These are phyloP conservation scores for Panulirus ornatus DNA, from an alignment of 1,140 invertebrate genomes.

Conservation along the genomic window DNA sequence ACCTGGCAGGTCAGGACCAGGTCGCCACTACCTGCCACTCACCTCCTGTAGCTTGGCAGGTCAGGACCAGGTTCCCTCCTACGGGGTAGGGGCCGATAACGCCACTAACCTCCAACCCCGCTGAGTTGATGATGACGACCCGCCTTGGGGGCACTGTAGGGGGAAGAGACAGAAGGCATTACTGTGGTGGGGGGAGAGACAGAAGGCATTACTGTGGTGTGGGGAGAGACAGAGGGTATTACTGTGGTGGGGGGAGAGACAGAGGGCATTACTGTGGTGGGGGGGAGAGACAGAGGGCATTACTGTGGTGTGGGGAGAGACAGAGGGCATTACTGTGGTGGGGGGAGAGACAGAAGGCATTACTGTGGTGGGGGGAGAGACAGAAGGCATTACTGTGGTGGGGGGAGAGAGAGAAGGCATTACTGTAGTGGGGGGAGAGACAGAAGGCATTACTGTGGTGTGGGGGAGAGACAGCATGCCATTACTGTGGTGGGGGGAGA, in stretches of 20 bases:
- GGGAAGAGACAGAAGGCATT: not conserved
- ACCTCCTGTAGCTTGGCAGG: conserved; percentile 45
- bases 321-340: too few relatives aligned
- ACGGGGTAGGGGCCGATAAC: conserved; percentile 37
- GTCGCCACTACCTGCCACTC: not conserved
- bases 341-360: too few relatives aligned
- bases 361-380: too few relatives aligned
- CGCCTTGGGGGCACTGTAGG: conserved; percentile 38
- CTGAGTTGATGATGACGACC: conserved; percentile 18
- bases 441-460: too few relatives aligned
- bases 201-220: not conserved
- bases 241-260: not conserved
- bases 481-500: too few relatives aligned
- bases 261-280: not conserved
- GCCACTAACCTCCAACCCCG: conserved; percentile 21
- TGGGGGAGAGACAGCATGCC: too few relatives aligned
- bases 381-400: too few relatives aligned
- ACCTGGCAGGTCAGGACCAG: too few relatives aligned
- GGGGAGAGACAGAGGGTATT: not conserved
- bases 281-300: not conserved
- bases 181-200: not conserved
- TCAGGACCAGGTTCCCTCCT: conserved; percentile 16
- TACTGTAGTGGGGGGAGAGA: too few relatives aligned
- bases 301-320: not conserved
- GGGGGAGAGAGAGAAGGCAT: too few relatives aligned